Conservation (phyloP, 1,140 invertebrate genomes). For the Polyergus mexicanus region DNA sequence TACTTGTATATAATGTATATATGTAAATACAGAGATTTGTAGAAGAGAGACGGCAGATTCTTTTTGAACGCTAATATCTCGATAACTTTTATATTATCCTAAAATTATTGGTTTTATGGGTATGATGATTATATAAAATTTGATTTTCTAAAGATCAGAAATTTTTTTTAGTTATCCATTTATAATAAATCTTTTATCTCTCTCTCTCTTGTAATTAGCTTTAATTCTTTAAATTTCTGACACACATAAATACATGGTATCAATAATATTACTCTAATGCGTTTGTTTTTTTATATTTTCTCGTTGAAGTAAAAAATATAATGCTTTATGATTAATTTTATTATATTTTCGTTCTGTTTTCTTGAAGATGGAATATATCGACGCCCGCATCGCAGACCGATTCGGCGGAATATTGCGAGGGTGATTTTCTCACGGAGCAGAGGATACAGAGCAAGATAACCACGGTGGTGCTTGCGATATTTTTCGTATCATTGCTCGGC, state of each 20-base stretch:
- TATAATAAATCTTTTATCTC: neutral
- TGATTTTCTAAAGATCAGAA: neutral
- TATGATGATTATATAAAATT: neutral
- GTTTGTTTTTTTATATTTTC: neutral
- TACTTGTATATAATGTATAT: neutral
- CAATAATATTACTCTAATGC: neutral
- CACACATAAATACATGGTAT: neutral
- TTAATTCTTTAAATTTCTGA: neutral
- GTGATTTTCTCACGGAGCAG: slow-evolving; percentile 88
- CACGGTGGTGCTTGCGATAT: slow-evolving; percentile 93
- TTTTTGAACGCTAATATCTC: neutral
- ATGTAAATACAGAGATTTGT: neutral
- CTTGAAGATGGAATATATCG: slow-evolving; percentile 76
- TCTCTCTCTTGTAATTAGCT: neutral
- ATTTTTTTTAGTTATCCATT: neutral
- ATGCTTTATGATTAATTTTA: neutral
- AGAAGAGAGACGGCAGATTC: neutral
- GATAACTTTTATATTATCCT: neutral
- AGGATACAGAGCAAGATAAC: slow-evolving; percentile 92
- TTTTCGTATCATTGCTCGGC: slow-evolving; percentile 94
- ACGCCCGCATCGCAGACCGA: slow-evolving; percentile 73
- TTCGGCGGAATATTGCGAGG: slow-evolving; percentile 86
- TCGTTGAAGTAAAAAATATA: neutral
- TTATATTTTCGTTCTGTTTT: neutral
- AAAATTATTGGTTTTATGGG: neutral